phyloP scores from a whole-genome alignment of 2,888 invertebrate genomes.

The Limnephilus rhombicus region DNA sequence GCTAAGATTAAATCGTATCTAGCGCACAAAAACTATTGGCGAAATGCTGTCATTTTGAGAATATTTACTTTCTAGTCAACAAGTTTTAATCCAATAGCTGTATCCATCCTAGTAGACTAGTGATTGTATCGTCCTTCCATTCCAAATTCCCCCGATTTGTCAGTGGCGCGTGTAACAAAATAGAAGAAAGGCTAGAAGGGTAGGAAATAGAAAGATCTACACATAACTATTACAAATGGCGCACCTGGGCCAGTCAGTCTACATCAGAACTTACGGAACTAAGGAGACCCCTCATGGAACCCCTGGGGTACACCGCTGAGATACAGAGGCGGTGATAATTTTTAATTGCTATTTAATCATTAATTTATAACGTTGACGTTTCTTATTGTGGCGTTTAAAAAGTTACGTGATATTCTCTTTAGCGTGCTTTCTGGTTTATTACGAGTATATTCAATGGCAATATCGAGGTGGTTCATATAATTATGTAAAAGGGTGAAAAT shows the following conservation, averaged over 20 bases:
- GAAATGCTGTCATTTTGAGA: no score
- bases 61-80: no score
- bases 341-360: background rate
- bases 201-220: background rate
- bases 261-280: conserved; percentile 25
- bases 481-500: background rate
- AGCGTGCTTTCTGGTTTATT: background rate
- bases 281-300: background rate
- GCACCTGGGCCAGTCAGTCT: conserved; percentile 41
- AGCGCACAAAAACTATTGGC: no score
- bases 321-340: background rate
- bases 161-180: background rate
- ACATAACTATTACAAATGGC: background rate
- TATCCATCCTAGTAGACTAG: background rate
- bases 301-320: background rate
- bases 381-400: background rate
- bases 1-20: no score
- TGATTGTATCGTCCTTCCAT: background rate
- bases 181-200: background rate
- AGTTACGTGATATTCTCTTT: background rate
- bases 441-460: background rate
- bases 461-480: background rate
- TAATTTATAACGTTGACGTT: background rate
- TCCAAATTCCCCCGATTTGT: background rate
- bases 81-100: background rate